Conservation (phyloP, 2,888 invertebrate species). For the Heliconius erato region DNA sequence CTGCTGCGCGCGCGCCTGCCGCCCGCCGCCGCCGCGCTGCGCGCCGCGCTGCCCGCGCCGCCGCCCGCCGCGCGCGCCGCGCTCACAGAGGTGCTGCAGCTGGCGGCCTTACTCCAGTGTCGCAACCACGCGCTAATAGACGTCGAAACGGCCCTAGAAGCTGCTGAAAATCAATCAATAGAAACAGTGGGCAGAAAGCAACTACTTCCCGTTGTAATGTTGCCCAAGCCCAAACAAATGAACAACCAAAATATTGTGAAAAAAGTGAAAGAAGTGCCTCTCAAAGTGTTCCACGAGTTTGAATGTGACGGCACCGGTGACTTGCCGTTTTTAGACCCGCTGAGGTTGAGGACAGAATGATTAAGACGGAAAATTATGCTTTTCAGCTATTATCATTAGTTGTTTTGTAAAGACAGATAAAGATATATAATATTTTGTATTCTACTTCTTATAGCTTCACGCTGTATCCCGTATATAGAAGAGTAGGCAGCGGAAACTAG, state of each 20-base stretch:
- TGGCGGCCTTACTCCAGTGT: constrained; percentile 77
- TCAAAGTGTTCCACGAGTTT: constrained; percentile 76
- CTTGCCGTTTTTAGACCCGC: constrained; percentile 74
- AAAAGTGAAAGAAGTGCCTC: constrained; percentile 75
- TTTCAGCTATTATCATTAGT: constrained; percentile 70
- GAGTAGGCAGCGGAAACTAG: not conserved
- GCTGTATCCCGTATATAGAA: not conserved
- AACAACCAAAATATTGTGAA: constrained; percentile 55
- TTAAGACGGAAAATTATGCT: constrained; percentile 70
- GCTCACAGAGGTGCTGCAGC: constrained; percentile 71
- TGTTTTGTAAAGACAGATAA: not conserved
- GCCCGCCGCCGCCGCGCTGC: constrained; percentile 61
- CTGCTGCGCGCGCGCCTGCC: constrained; percentile 66
- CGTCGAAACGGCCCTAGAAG: constrained; percentile 84
- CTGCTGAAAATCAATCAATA: constrained; percentile 73
- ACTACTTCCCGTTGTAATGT: constrained; percentile 68
- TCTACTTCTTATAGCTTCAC: not conserved
- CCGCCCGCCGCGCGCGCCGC: constrained; percentile 61
- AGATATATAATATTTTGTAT: not conserved
- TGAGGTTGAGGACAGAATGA: constrained; percentile 79
- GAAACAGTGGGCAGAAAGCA: constrained; percentile 65
- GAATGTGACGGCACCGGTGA: constrained; percentile 70
- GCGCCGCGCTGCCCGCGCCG: constrained; percentile 65
- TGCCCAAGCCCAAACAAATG: constrained; percentile 49
- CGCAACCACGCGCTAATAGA: constrained; percentile 80